Conservation (phyloP, 2,888 invertebrate species). For the Drosophila limbata region DNA sequence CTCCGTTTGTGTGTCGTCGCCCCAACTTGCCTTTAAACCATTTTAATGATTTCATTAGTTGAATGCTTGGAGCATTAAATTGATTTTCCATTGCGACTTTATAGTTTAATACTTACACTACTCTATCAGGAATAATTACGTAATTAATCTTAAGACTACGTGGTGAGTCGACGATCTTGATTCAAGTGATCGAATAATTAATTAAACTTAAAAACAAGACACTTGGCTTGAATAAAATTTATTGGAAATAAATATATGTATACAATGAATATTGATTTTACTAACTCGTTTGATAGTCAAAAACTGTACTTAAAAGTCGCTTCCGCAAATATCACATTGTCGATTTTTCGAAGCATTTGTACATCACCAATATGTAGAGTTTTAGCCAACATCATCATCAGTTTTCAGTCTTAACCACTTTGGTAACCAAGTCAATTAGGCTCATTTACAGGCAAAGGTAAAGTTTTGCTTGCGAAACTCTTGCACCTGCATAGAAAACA, state of each 20-base stretch:
- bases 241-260: no score
- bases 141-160: not conserved
- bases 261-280: no score
- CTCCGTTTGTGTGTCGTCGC: slow-evolving; percentile 35
- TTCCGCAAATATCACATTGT: no score
- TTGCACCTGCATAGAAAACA: slow-evolving; percentile 59
- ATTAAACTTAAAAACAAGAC: not conserved
- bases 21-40: slow-evolving; percentile 62
- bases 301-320: no score
- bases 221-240: not conserved
- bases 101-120: not conserved
- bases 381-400: slow-evolving; percentile 9
- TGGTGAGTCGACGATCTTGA: not conserved
- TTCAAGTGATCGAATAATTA: not conserved
- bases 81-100: slow-evolving; percentile 52
- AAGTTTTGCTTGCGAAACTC: slow-evolving; percentile 59
- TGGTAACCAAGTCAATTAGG: slow-evolving; percentile 64
- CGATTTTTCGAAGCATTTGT: no score
- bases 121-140: not conserved
- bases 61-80: slow-evolving; percentile 40
- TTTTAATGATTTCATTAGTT: slow-evolving; percentile 79
- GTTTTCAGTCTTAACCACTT: slow-evolving; percentile 46
- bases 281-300: no score
- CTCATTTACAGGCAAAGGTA: slow-evolving; percentile 57
- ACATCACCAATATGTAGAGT: not conserved